Percentiles rank a stretch among this genome's conserved stretches.
phyloP scores from a whole-genome alignment of 2,113 vertebrate genomes.

The Phaethornis superciliosus region DNA sequence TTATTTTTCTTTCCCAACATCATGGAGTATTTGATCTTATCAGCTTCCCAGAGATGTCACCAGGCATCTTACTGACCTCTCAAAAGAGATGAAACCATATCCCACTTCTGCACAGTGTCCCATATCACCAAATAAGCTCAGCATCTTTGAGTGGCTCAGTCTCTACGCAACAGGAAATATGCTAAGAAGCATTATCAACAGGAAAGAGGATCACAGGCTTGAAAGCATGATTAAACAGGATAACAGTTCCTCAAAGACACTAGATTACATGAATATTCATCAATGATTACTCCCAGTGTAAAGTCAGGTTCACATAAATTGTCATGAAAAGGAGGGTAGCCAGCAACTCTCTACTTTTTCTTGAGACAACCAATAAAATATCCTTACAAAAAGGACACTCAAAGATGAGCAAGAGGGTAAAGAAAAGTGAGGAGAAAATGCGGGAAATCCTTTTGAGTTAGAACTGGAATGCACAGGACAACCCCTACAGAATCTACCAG shows the following conservation, averaged over 20 bases:
- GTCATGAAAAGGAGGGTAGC: not conserved
- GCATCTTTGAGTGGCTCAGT: not conserved
- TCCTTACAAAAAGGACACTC: not conserved
- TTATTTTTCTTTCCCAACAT: not conserved
- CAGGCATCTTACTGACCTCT: constrained; percentile 20
- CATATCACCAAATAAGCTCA: not conserved
- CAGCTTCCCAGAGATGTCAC: not conserved
- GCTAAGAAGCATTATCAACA: constrained; percentile 63
- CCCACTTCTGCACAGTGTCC: not conserved
- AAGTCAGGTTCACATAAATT: constrained; percentile 34
- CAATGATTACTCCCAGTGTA: not conserved
- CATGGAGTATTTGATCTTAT: not conserved
- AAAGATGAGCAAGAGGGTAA: not conserved
- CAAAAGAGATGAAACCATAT: constrained; percentile 37
- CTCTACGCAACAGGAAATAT: constrained; percentile 61
- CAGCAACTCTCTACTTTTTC: not conserved
- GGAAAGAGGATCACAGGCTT: constrained; percentile 64
- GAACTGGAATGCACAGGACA: not conserved
- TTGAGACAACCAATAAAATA: not conserved
- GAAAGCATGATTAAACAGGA: constrained; percentile 61
- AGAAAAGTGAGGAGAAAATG: not conserved
- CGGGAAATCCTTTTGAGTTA: not conserved
- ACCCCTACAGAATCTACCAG: not conserved
- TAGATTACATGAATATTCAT: constrained; percentile 55
- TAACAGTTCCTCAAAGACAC: constrained; percentile 56